Percentiles rank a stretch among this genome's conserved stretches.
These are phyloP conservation scores for Nyctalus aviator DNA, from an alignment of 2,797 vertebrate genomes.

Conservation along the genomic window DNA sequence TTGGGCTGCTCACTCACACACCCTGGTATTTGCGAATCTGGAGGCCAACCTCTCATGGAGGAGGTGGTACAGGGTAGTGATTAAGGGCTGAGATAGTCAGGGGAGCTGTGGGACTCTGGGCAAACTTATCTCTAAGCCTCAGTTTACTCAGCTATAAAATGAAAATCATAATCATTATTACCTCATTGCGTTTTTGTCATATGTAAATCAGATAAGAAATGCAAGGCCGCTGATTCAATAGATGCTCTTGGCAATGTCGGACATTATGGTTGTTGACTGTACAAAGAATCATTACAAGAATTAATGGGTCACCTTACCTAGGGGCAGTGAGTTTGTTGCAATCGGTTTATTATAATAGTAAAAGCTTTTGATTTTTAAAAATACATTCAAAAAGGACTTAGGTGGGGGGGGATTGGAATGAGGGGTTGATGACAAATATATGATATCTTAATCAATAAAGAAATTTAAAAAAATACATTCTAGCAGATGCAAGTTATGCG, in stretches of 20 bases:
- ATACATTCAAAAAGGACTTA: background rate
- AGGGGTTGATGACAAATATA: no score
- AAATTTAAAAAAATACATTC: background rate
- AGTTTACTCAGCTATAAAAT: conserved; percentile 54
- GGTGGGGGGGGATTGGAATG: no score
- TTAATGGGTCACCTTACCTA: background rate
- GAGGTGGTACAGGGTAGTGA: background rate
- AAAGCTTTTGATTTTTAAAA: background rate
- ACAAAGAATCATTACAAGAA: background rate
- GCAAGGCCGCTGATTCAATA: background rate
- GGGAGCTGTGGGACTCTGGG: background rate
- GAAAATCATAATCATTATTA: background rate
- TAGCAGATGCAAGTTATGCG: background rate
- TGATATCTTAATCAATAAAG: background rate
- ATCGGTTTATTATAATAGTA: background rate
- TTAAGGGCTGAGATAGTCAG: background rate
- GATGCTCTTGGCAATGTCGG: background rate
- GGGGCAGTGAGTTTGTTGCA: background rate
- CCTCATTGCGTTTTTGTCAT: background rate
- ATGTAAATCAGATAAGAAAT: conserved; percentile 1
- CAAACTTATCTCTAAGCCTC: conserved; percentile 9
- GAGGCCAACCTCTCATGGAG: background rate
- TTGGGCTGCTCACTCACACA: background rate
- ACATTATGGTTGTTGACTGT: background rate
- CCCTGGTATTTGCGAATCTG: background rate